These are phyloP conservation scores for Ficedula albicollis DNA, from an alignment of 2,797 vertebrate genomes.

Conservation along the genomic window DNA sequence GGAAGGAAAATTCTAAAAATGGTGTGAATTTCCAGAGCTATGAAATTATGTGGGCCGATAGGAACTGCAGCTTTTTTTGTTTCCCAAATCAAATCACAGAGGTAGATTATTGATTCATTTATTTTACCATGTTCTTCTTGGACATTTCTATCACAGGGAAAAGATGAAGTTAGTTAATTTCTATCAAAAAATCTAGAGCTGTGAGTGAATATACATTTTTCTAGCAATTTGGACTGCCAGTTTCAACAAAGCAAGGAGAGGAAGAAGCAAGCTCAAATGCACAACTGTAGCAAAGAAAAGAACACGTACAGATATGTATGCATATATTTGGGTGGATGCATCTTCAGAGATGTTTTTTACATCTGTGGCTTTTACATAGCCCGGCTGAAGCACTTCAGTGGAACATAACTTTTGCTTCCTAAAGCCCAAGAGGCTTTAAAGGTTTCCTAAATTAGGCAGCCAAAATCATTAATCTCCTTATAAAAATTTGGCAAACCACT, in stretches of 20 bases:
- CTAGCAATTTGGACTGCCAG: not conserved
- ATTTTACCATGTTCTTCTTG: not conserved
- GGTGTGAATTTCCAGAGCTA: not conserved
- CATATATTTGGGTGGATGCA: not conserved
- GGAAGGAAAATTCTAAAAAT: not conserved
- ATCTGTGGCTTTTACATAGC: not conserved
- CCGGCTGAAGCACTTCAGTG: not conserved
- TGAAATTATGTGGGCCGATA: not conserved
- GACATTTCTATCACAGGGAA: not conserved
- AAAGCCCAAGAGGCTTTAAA: conserved; percentile 27
- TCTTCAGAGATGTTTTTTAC: not conserved
- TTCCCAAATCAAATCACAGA: not conserved
- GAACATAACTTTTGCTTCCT: not conserved
- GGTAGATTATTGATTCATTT: not conserved
- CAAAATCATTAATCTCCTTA: conserved; percentile 52
- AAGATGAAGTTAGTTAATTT: not conserved
- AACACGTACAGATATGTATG: not conserved
- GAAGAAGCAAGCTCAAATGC: not conserved
- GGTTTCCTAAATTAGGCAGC: conserved; percentile 4
- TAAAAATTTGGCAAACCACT: conserved; percentile 42
- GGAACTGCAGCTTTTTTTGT: not conserved
- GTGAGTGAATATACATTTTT: not conserved
- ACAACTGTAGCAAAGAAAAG: not conserved
- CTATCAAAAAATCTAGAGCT: not conserved
- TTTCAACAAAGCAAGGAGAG: not conserved